Evolutionary conservation across 2,113 vertebrate genomes (phyloP), one percentile per base, ranked within the genome.

Genomic region (Triplophysa rosa): DNA sequence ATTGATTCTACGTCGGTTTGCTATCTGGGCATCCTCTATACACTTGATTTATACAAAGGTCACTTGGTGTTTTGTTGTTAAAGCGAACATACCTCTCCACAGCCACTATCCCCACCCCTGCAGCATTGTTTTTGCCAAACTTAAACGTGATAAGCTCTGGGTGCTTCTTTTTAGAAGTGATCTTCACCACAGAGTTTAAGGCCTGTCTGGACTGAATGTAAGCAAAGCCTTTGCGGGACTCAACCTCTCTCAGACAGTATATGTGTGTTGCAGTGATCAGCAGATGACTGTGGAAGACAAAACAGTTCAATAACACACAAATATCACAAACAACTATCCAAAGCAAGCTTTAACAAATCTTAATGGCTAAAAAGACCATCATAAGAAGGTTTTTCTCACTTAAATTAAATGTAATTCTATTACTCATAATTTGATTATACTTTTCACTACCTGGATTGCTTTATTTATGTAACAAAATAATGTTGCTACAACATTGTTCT

Each of bases 111-210:
- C 98, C 98, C 90, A 98, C 95, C 69, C 95, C 96, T 6, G 96
- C 91, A 64, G 95, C 88, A 89, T 92, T 98, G 92, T 95, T 98
- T 87, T 90, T 98, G 89, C 98, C 97, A 37, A 96, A 99, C 88
- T 99, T 99, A 92, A 99, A 99, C 0, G 98, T 99, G 86, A 99
- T 99, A 58, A 99, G 93, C 83, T 99, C 98, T 0, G 98, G 98
- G 83, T 98, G 98, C 86, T 98, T 98, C 92, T 99, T 99, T 89
- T 99, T 99, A 47, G 98, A 99, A 13, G 98, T 99, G 87, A 99
- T 99, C 94, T 99, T 99, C 85, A 99, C 95, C 83, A 99, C 96
- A 0, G 96, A 95, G 91, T 94, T 99, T 64, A 99, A 91, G 2
- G 97, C 95, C 84, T 98, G 98, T 69, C 97, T 94, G 87, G 97